A percentile compares a stretch with the other conserved stretches of the same genome.
phyloP scores from a whole-genome alignment of 1,140 invertebrate genomes.

The Metopolophium dirhodum region DNA sequence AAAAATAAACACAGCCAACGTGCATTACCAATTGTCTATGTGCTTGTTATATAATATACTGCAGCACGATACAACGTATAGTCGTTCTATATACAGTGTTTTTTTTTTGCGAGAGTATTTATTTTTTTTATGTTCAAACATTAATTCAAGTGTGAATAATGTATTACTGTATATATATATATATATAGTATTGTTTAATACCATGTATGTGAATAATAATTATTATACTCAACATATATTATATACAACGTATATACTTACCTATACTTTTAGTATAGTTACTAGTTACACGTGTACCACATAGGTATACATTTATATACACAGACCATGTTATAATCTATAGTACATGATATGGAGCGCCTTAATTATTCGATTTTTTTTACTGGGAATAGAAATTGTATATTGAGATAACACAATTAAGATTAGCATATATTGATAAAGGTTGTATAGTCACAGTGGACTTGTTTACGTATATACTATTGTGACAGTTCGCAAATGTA shows the following conservation, averaged over 20 bases:
- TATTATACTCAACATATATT: neutral
- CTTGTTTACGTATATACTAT: neutral
- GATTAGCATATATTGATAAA: neutral
- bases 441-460: neutral
- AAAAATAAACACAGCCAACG: neutral
- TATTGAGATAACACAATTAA: neutral
- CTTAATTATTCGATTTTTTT: conserved; percentile 4
- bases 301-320: neutral
- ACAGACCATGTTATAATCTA: neutral
- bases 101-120: neutral
- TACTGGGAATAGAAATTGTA: neutral
- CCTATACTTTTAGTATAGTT: neutral
- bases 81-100: neutral
- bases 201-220: neutral
- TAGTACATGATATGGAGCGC: neutral
- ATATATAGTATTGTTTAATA: neutral
- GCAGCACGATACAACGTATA: neutral
- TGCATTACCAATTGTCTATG: neutral
- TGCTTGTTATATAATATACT: neutral
- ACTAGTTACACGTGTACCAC: neutral
- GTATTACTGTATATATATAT: neutral
- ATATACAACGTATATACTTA: neutral
- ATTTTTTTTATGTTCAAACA: neutral
- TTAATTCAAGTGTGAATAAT: conserved; percentile 1
- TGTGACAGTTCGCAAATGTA: neutral